Evolutionary conservation across 1,140 invertebrate genomes (phyloP), one percentile per base, ranked within the genome.

Genomic region (Drosophila punjabiensis): DNA sequence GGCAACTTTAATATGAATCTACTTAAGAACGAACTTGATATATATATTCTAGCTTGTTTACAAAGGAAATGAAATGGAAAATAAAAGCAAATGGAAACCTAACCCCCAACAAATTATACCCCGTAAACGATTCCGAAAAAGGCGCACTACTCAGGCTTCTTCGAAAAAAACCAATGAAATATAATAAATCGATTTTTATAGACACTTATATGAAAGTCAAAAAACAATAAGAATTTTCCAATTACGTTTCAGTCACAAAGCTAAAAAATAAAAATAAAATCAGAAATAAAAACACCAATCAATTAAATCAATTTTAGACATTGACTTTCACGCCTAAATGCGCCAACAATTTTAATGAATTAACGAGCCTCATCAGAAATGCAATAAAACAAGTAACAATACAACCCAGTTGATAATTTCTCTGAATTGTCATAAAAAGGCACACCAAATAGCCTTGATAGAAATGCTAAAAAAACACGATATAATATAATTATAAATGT

Each of bases 401-500:
- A 24, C 58, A 82, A 78, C 56, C 43, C 58, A 53, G 78, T 45
- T 47, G 62, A 87, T 32, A 66, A 74, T 66, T 87, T 82, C 74
- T 62, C 79, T 75, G 56, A 71, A 86, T 82, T 83, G 80, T 88
- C 73, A 84, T 67, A 47, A 66, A 52, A 75, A 88, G 84, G 84
- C 84, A 88, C 84, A 88, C 84, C 84, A 88, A 84, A 89, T 84
- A 89, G 84, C 84, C 85, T 88, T 88, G 60, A 81, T 74, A 69
- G 76, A 86, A 67, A 79, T 71, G 68, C 69, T 67, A 78, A 79
- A 73, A 28, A 30, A 69, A 56, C 61, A 76, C 45, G 59, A 79
- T 75, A 85, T 79, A 89, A 85, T 79, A 85, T 37, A 68, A 78
- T 60, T 80, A 80, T 73, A 71, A 69, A 55, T 64, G 45, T 47